A percentile compares a stretch with the other conserved stretches of the same genome.
These are phyloP conservation scores for Illadopsis cleaveri DNA, from an alignment of 2,113 vertebrate species.

Conservation along the genomic window DNA sequence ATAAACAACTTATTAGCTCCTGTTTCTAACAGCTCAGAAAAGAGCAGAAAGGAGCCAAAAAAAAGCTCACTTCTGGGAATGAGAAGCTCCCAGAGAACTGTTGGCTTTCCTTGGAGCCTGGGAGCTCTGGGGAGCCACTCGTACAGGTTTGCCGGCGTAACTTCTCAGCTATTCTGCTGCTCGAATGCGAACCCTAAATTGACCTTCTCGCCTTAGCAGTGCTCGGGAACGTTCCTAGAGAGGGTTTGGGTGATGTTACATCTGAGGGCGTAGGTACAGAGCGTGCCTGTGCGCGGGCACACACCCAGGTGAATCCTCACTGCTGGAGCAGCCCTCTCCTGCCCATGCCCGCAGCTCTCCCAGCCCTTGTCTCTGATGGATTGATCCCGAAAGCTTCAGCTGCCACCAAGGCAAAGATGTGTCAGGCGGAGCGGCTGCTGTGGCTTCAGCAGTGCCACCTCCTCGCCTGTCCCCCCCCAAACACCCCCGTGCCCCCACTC, in stretches of 20 bases:
- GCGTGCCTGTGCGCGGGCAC: rapidly evolving
- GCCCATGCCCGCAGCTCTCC: background rate
- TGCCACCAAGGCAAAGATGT: background rate
- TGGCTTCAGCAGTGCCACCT: constrained; percentile 34
- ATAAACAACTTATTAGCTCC: constrained; percentile 50
- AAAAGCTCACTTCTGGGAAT: constrained; percentile 7
- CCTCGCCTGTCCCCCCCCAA: background rate
- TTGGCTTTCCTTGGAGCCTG: background rate
- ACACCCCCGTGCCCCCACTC: rapidly evolving
- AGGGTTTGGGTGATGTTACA: background rate
- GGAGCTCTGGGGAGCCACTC: background rate
- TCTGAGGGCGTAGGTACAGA: rapidly evolving
- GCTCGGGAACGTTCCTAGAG: background rate
- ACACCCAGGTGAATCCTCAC: background rate
- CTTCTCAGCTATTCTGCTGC: background rate
- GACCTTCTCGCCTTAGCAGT: background rate
- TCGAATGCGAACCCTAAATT: constrained; percentile 19
- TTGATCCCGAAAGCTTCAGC: background rate
- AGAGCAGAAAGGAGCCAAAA: background rate
- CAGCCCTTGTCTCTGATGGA: background rate
- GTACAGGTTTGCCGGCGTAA: background rate
- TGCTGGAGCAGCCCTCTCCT: background rate
- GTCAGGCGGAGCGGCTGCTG: constrained; percentile 33
- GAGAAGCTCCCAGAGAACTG: background rate
- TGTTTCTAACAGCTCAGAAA: background rate